Evolutionary conservation across 2,113 vertebrate genomes (phyloP), one percentile per base, ranked within the genome.

Genomic region (Callospermophilus lateralis): DNA sequence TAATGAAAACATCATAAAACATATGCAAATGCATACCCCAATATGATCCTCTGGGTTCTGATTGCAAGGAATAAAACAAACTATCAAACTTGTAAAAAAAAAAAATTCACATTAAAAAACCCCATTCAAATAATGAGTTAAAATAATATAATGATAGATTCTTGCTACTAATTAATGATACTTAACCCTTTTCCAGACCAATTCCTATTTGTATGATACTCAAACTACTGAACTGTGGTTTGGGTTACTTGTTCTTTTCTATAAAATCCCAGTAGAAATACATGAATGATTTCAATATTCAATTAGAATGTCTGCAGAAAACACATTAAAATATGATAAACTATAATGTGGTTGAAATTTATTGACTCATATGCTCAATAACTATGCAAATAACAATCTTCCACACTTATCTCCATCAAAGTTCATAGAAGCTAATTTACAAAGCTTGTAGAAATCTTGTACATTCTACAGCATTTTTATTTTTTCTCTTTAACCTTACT

Each of bases 51-150:
- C 97, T 97, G 92, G 91, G 84, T 92, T 96, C 95, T 97, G 97
- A 98, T 91, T 97, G 97, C 93, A 98, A 96, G 92, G 93, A 97
- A 98, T 84, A 97, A 98, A 98, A 98, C 86, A 98, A 97, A 98
- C 84, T 97, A 97, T 98, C 96, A 97, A 97, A 97, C 55, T 97
- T 68, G 1, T 78, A 85, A 95, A 89, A 81, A 28, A 95, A 81
- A 89, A 84, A 84, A 76, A 89, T 70, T 90, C 95, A 97, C 19
- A 95, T 76, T 74, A 93, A 58, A 51, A 97, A 95, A n/a, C 55
- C 81, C 70, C 97, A 97, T 58, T 96, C 17, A 81, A 95, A 95
- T 42, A 95, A 96, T 34, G 16, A 95, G 70, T 34, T 96, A 95
- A 92, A 90, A 51, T 89, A 89, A 94, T 92, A 68, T 1, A 9